These are phyloP conservation scores for Wasmannia auropunctata DNA, from an alignment of 1,140 invertebrate species.

Conservation along the genomic window DNA sequence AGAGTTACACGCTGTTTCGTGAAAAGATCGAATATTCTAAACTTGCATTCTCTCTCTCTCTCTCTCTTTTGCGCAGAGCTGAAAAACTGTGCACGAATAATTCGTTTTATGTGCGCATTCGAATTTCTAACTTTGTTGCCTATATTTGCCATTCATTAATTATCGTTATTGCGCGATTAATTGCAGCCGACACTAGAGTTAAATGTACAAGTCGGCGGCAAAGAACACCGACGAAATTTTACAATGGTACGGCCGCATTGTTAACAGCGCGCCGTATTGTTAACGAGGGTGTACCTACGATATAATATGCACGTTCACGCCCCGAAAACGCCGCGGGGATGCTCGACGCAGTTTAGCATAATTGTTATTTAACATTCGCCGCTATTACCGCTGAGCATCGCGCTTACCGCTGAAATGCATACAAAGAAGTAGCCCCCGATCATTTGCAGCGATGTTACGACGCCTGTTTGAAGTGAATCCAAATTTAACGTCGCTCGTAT, in stretches of 20 bases:
- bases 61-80: no score
- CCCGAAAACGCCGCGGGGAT: conserved; percentile 19
- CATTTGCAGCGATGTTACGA: conserved; percentile 6
- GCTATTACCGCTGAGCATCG: not conserved
- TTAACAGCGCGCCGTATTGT: conserved; percentile 59
- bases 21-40: not conserved
- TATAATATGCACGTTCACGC: conserved; percentile 45
- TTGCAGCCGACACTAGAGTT: conserved; percentile 32
- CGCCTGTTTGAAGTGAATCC: conserved; percentile 15
- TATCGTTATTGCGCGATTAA: conserved; percentile 50
- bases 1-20: not conserved
- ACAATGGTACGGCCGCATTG: conserved; percentile 59
- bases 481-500: conserved; percentile 7
- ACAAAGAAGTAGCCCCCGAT: conserved; percentile 49
- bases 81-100: not conserved
- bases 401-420: not conserved
- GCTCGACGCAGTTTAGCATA: conserved; percentile 66
- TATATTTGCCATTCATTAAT: conserved; percentile 52
- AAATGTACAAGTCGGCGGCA: not conserved
- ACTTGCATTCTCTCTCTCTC: not conserved
- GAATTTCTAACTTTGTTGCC: not conserved
- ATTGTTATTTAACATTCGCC: conserved; percentile 69
- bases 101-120: not conserved
- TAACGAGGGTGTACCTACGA: conserved; percentile 32
- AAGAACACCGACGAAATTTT: conserved; percentile 53